Evolutionary conservation across 2,113 vertebrate species (phyloP).

Genomic region (Leuciscus idus): DNA sequence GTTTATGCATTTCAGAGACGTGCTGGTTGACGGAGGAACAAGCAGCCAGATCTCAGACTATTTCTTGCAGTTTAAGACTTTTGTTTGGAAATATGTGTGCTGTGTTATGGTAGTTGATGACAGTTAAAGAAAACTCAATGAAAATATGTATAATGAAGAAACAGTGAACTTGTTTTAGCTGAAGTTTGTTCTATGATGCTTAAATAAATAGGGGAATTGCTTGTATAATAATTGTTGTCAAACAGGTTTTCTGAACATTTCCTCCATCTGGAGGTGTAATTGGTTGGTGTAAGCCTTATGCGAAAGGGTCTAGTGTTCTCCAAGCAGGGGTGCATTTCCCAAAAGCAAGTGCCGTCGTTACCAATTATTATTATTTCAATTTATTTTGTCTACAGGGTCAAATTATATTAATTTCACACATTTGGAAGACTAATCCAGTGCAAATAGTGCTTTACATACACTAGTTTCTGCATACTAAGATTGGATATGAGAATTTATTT

Average conservation of each 20-base stretch:
- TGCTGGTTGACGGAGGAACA: conserved; percentile 2
- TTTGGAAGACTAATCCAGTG: neutral
- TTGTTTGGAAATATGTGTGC: neutral
- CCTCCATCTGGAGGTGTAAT: neutral
- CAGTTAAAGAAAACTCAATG: neutral
- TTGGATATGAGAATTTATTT: neutral
- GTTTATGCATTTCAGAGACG: conserved; percentile 26
- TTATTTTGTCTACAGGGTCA: neutral
- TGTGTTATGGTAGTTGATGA: neutral
- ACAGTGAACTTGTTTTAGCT: neutral
- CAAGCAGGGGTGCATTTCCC: too few species aligned
- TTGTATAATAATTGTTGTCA: neutral
- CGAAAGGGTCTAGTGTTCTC: too few species aligned
- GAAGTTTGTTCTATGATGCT: neutral
- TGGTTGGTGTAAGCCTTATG: neutral
- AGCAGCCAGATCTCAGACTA: neutral
- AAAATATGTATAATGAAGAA: neutral
- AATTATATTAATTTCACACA: neutral
- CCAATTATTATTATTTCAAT: too few species aligned
- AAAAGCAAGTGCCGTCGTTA: too few species aligned
- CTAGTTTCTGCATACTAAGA: neutral
- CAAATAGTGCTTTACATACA: neutral
- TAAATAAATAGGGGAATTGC: neutral
- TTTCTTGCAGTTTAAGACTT: conserved; percentile 1
- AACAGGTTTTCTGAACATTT: neutral